Conservation (phyloP, 2,888 invertebrate genomes). For the Bombylius major region DNA sequence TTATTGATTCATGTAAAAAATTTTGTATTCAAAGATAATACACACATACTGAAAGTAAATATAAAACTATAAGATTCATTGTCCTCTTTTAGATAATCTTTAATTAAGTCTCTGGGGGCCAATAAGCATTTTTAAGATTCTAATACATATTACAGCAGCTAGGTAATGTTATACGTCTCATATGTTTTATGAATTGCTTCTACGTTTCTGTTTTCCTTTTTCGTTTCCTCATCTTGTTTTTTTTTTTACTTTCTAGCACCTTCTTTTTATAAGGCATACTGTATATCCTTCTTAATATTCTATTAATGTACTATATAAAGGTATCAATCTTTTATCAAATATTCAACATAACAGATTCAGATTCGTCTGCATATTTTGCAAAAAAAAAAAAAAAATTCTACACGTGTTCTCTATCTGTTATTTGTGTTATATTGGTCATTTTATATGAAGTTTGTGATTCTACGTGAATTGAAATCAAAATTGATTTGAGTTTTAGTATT, state of each 20-base stretch:
- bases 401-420: too few relatives aligned
- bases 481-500: too few relatives aligned
- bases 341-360: not conserved
- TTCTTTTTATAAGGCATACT: too few relatives aligned
- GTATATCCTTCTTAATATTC: not conserved
- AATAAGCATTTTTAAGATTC: not conserved
- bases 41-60: not conserved
- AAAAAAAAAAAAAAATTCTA: not conserved
- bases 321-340: not conserved
- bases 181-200: too few relatives aligned
- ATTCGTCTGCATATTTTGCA: not conserved
- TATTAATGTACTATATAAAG: not conserved
- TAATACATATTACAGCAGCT: not conserved
- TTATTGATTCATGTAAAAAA: too few relatives aligned
- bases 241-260: too few relatives aligned
- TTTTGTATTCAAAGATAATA: too few relatives aligned
- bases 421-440: not conserved
- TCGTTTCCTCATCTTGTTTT: too few relatives aligned
- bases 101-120: not conserved
- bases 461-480: not conserved
- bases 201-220: too few relatives aligned
- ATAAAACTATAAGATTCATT: not conserved
- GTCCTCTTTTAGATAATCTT: not conserved
- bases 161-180: too few relatives aligned
- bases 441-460: not conserved